These are phyloP conservation scores for Boulengeromyrus knoepffleri DNA, from an alignment of 2,113 vertebrate species.

Conservation along the genomic window DNA sequence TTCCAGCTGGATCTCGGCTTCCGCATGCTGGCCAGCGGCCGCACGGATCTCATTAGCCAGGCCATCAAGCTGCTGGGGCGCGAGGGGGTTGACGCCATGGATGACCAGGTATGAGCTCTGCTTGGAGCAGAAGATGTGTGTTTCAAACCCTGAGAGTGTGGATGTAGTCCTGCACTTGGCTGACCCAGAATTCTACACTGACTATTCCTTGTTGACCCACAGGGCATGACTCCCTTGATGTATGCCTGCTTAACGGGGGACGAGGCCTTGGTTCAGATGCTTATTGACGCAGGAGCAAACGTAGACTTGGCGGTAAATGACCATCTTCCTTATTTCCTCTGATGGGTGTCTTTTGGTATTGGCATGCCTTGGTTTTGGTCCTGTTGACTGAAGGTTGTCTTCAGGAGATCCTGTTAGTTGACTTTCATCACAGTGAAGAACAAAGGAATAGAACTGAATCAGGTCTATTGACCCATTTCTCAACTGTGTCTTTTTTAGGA, in stretches of 20 bases:
- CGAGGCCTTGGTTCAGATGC: slow-evolving; percentile 90
- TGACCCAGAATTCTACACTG: background rate
- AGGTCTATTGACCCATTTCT: background rate
- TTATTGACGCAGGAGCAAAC: slow-evolving; percentile 81
- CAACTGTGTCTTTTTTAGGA: background rate
- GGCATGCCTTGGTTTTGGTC: background rate
- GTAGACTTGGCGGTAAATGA: slow-evolving; percentile 57
- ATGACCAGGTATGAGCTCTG: slow-evolving; percentile 74
- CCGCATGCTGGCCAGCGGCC: slow-evolving; percentile 84
- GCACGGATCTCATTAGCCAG: slow-evolving; percentile 79
- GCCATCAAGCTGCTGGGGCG: slow-evolving; percentile 72
- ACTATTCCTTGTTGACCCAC: background rate
- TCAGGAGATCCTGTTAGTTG: background rate
- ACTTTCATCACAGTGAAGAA: background rate
- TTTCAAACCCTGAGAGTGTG: background rate
- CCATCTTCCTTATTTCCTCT: background rate
- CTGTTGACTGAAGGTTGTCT: too few relatives aligned
- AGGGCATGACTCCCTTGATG: slow-evolving; percentile 93
- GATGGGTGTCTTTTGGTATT: background rate
- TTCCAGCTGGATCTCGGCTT: slow-evolving; percentile 86
- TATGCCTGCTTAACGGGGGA: slow-evolving; percentile 85
- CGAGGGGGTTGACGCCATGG: slow-evolving; percentile 74
- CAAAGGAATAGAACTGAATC: background rate
- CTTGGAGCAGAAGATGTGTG: background rate
- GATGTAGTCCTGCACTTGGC: background rate